Base-by-base conservation (phyloP, 2,113 vertebrate species). In the Cavia aperea region DNA sequence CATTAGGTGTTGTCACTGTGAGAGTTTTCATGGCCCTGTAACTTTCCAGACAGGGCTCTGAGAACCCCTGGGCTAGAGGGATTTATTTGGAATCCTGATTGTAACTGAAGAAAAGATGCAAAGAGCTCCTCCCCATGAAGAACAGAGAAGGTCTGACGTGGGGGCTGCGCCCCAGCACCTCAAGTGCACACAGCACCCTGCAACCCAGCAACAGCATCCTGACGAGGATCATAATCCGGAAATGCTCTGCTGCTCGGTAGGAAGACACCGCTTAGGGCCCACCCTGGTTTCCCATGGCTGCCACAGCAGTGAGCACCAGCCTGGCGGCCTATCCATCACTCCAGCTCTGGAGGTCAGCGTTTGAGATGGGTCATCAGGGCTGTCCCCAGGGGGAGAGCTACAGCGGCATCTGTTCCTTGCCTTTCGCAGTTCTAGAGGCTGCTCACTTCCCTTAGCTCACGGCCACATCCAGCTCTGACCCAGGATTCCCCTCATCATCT, bases 41-140 rank as follows among this genome's bases (percentile, higher is more conserved):
- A 89, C 73, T 70, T 95, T 92, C 81, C 46, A 90, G 62, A 77
- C 68, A 2, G 4, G 39, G 62, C 49, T 94, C 86, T 49, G 75
- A 94, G 90, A 93, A 94, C 29, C 68, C 39, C 81, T 85, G 86
- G 66, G 33, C 70, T 87, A 58, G 11, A 81, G 58, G 51, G 90
- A 95, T 65, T 95, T 84, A 89, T 86, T 85, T 86, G 78, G 70
- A 84, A 90, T 95, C 81, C 60, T 90, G 65, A 85, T 92, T 87
- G 92, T 36, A 93, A 91, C 89, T 96, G 54, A 95, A 95, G 56
- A 93, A 91, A 70, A 94, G 84, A 92, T 88, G 86, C 88, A 72
- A 70, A 87, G 83, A 85, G 56, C 62, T 96, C 94, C 62, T 96
- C 94, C 95, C 91, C 91, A 87, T 93, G 94, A 86, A 93, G 84